phyloP scores from a whole-genome alignment of 1,140 invertebrate species.

The Pogonomyrmex barbatus region DNA sequence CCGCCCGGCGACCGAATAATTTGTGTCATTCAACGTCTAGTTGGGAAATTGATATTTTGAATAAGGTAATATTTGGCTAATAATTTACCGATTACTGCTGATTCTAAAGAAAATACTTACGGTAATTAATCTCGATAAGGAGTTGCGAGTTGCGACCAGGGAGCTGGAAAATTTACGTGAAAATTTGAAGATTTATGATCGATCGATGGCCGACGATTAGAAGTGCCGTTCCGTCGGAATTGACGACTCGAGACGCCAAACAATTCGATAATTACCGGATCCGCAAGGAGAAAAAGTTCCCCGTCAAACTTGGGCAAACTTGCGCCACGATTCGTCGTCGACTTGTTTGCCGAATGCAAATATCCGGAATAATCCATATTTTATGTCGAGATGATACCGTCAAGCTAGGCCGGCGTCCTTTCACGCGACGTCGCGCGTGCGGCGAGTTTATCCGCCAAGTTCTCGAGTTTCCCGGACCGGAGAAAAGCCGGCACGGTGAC shows the following conservation, averaged over 20 bases:
- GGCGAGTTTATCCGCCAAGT: conserved; percentile 82
- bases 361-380: conserved; percentile 86
- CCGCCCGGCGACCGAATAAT: neutral
- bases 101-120: neutral
- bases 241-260: conserved; percentile 61
- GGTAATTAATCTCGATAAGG: neutral
- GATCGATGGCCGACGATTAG: conserved; percentile 17
- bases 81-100: neutral
- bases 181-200: neutral
- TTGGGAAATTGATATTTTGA: conserved; percentile 13
- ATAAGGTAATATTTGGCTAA: conserved; percentile 22
- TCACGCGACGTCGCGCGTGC: conserved; percentile 70
- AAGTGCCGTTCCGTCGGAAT: conserved; percentile 56
- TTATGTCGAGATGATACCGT: conserved; percentile 82
- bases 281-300: conserved; percentile 63
- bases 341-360: conserved; percentile 85
- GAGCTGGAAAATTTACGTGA: neutral
- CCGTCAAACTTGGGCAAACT: conserved; percentile 60
- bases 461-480: conserved; percentile 67
- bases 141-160: neutral
- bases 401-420: conserved; percentile 66
- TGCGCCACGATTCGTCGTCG: conserved; percentile 69
- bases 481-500: conserved; percentile 23
- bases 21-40: conserved; percentile 31
- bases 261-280: conserved; percentile 73